Evolutionary conservation across 2,888 invertebrate genomes (phyloP), one percentile per base, ranked within the genome.

Genomic region (Cancer borealis): DNA sequence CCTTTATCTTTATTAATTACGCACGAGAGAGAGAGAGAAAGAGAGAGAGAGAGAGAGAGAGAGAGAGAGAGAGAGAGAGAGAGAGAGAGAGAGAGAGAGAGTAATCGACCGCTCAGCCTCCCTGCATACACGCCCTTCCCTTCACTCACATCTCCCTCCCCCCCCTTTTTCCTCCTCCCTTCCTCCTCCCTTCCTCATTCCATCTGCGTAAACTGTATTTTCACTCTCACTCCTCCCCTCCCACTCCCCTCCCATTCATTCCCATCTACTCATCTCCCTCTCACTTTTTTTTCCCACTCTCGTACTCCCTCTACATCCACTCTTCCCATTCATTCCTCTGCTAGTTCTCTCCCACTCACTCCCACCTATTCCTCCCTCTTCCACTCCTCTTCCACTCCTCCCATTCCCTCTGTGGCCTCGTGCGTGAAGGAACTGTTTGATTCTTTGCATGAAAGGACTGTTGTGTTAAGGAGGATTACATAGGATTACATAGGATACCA

Each of bases 1-100:
- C 79, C 12, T 30, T 79, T 79, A 79, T 79, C 79, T 79, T 21
- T 30, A 79, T 79, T 21, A 79, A 79, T 73, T 73, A 26, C 73
- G 21, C 26, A 73, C 73, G 79, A 30, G 79, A 79, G 79, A 79
- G 79, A 79, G 79, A 79, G 79, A 79, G 79, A 79, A 26, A 79
- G 79, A 79, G 79, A 79, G 79, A 79, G 79, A 79, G 79, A 79
- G 79, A 79, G 79, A 79, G 79, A 79, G 79, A 79, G 79, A 79
- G 79, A 79, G 79, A 79, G 79, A 79, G 79, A 79, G 79, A 79
- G 79, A 79, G 79, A 79, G 79, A 79, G 79, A 79, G 79, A 79
- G 79, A 79, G 79, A 79, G 66, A 66, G 66, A 66, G 66, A 66
- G 79, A 79, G 79, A 79, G 79, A 79, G 79, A 79, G 79, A 30